Evolutionary conservation across 2,888 invertebrate genomes (phyloP).

Genomic region (Lobophora halterata): DNA sequence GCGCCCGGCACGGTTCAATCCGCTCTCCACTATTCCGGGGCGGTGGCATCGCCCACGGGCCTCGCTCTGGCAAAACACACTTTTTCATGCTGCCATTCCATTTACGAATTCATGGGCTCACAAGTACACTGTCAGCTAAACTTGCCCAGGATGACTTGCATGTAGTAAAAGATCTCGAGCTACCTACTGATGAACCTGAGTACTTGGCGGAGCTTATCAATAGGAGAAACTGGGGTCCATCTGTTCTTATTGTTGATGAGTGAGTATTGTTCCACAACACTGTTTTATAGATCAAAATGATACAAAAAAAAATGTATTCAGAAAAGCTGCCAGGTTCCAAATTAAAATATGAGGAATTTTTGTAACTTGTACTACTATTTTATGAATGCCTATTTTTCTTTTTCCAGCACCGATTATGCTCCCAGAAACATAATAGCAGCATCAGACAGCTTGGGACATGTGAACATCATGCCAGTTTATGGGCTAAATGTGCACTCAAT

Average conservation of each 20-base stretch:
- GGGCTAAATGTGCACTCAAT: constrained; percentile 98
- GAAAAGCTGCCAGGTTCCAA: too few species aligned
- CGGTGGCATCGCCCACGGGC: constrained; percentile 94
- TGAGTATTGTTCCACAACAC: constrained; percentile 70
- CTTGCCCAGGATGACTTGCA: constrained; percentile 97
- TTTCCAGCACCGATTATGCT: constrained; percentile 91
- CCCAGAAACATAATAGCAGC: constrained; percentile 94
- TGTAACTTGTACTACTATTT: too few species aligned
- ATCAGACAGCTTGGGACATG: constrained; percentile 87
- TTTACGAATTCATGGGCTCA: constrained; percentile 88
- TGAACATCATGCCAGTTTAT: constrained; percentile 97
- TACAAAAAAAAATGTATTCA: too few species aligned
- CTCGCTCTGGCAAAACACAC: constrained; percentile 92
- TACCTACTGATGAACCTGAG: constrained; percentile 90
- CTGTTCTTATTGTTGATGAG: constrained; percentile 96
- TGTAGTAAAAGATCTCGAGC: constrained; percentile 91
- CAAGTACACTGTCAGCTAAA: constrained; percentile 92
- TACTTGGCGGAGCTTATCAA: constrained; percentile 91
- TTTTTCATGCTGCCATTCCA: constrained; percentile 96
- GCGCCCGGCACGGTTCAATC: constrained; percentile 95
- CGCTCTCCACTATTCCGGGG: constrained; percentile 92
- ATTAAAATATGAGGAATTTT: too few species aligned
- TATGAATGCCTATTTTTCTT: constrained; percentile 1
- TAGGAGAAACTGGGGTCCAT: constrained; percentile 96
- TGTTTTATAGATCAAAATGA: constrained; percentile 5